Base-by-base conservation (phyloP, 2,797 vertebrate genomes). In the Phoeniculus purpureus region DNA sequence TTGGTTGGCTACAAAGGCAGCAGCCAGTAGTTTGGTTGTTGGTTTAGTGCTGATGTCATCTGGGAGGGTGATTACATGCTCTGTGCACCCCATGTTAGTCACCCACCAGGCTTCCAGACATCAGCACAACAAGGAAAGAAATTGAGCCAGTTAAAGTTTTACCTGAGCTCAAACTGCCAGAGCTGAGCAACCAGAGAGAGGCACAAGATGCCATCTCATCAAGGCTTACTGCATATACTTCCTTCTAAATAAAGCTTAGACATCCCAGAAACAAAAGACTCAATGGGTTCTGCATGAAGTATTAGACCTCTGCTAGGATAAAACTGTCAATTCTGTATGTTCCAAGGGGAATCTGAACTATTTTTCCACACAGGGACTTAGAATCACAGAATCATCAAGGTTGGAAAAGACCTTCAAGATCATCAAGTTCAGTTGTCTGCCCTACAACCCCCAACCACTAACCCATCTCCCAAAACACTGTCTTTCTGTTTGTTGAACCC, bases 291-390 rank as follows among this genome's bases (percentile, higher is more conserved):
- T 34, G 27, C 0, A 1, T 56, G 22, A 71, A 81, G 14, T 15
- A 3, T 60, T 40, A 32, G 13, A 55, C 9, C 10, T 72, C 40
- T 78, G 4, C 7, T 76, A 37, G 43, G 40, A 18, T 85, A 20
- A 5, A 56, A 37, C 45, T 19, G 13, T 79, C 10, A 10, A 1
- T 64, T 77, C 15, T 47, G 0, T 1, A 0, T 15, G 13, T 45
- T 81, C 18, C 45, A 60, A 61, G 51, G 22, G 43, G 58, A 70
- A 50, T 5, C 27, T 27, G 0, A 40, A 17, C 60, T 51, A 7
- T 10, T 62, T 78, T 55, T 65, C 73, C 3, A 0, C 15, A 7
- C 14, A 0, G 61, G 48, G 62, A 15, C 23, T 43, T 43, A 43
- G 10, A 15, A 16, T 43, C 43, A 43, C 43, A 43, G 43, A 43